phyloP scores from a whole-genome alignment of 2,888 invertebrate species.

The Pasiphila rectangulata region DNA sequence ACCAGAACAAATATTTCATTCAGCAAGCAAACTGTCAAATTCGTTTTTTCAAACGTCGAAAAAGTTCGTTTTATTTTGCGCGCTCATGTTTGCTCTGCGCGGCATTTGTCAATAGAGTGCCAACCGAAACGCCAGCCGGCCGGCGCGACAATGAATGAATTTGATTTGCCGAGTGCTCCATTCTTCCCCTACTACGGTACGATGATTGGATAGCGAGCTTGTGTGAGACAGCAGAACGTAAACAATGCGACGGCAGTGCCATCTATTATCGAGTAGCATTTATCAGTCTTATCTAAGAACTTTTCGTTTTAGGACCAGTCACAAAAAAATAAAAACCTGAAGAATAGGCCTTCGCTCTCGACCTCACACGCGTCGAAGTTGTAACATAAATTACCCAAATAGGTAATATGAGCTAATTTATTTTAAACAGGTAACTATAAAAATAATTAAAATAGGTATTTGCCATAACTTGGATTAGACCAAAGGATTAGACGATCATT shows the following conservation, averaged over 20 bases:
- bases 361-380: too few relatives aligned
- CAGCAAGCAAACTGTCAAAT: slow-evolving; percentile 52
- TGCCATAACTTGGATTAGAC: too few relatives aligned
- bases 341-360: too few relatives aligned
- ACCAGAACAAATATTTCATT: slow-evolving; percentile 31
- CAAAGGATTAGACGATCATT: too few relatives aligned
- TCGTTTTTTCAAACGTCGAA: slow-evolving; percentile 65
- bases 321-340: too few relatives aligned
- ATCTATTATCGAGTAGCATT: slow-evolving; percentile 26
- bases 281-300: too few relatives aligned
- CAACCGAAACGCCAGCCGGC: slow-evolving; percentile 50
- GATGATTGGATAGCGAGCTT: slow-evolving; percentile 26
- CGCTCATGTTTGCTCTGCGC: slow-evolving; percentile 41
- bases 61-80: slow-evolving; percentile 67
- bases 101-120: slow-evolving; percentile 22
- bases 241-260: slow-evolving; percentile 26
- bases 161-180: slow-evolving; percentile 47
- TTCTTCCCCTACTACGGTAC: slow-evolving; percentile 41
- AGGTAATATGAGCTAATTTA: too few relatives aligned
- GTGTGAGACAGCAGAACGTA: slow-evolving; percentile 25
- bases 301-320: too few relatives aligned
- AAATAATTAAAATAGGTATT: too few relatives aligned
- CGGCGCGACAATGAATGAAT: slow-evolving; percentile 62
- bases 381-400: too few relatives aligned
- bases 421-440: too few relatives aligned